Evolutionary conservation across 2,888 invertebrate genomes (phyloP), one percentile per base, ranked within the genome.

Genomic region (Chrysolina americana): DNA sequence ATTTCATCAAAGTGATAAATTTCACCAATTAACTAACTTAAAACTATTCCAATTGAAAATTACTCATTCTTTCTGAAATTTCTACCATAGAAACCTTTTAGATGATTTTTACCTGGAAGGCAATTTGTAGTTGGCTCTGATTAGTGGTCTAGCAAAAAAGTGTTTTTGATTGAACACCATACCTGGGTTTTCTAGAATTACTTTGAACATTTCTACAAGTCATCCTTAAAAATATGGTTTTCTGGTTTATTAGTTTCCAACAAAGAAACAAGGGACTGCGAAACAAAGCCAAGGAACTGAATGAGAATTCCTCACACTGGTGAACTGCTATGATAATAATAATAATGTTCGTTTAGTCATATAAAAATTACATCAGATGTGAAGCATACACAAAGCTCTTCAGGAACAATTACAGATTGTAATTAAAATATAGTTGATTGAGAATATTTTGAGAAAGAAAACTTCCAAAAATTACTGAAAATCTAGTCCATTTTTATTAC

Each of bases 131-230:
- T 28, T 59, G 59, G 23, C n/a, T 59, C 59, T 28, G 23, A 59
- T 59, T 28, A 59, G 28, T 28, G 59, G 59, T 36, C 28, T n/a
- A 59, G n/a, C 23, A 59, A 59, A 59, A 36, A 59, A 59, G 28
- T 59, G 28, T 59, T 28, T 59, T 28, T 59, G 59, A 59, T 59
- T 59, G 15, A 36, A 59, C 9, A n/a, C 59, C 23, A 59, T 28
- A 59, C 59, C 59, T 59, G 59, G 36, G 23, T 59, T 59, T 59
- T 59, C 11, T 36, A 3, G 15, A 59, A 59, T 28, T 59, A n/a
- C 36, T 28, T 15, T 23, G 28, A 13, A 36, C 19, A 74, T 70
- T 70, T 70, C 11, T 63, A 74, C 70, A 70, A 74, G 73, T 73
- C 73, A 73, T 70, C 41, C 13, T 28, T 59, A 44, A 70, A 59